Evolutionary conservation across 2,888 invertebrate genomes (phyloP), one percentile per base, ranked within the genome.

Genomic region (Polydrusus cervinus): DNA sequence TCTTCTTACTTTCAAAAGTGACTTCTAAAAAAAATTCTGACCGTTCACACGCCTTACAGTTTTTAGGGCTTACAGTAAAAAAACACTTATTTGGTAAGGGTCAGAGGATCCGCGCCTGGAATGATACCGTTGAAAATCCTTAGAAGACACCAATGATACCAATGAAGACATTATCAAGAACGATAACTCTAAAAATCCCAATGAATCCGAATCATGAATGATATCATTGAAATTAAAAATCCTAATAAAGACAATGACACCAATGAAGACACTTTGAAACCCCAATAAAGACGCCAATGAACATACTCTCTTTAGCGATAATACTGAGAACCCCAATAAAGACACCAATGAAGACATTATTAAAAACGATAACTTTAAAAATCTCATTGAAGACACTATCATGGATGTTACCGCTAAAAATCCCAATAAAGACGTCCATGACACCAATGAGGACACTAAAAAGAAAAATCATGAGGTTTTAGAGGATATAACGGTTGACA

Each of bases 101-200:
- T n/a, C n/a, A n/a, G n/a, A n/a, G n/a, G n/a, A n/a, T n/a, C n/a
- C n/a, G n/a, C n/a, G n/a, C n/a, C n/a, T n/a, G n/a, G n/a, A n/a
- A 55, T 16, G 55, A 55, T 55, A 55, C 1, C 1, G 55, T 8
- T 55, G 34, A 55, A 55, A 55, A 55, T 34, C 55, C 55, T 2
- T 10, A 55, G 13, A 55, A 55, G 20, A 55, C 55, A 18, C 55
- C 8, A 55, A 14, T 55, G 25, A 18, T 55, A 55, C 55, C 55
- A 55, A 55, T 55, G 55, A 55, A 55, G 55, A 55, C 55, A 18
- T 34, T 55, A 55, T 55, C 18, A 55, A 55, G 20, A 55, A 55
- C 18, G 14, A 47, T 47, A 47, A 47, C 47, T 13, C 47, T 47
- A 14, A n/a, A 47, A 47, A 47, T 40, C 40, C 40, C 40, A 40